Conservation (phyloP, 2,888 invertebrate genomes). For the Acanthosepion pharaonis region DNA sequence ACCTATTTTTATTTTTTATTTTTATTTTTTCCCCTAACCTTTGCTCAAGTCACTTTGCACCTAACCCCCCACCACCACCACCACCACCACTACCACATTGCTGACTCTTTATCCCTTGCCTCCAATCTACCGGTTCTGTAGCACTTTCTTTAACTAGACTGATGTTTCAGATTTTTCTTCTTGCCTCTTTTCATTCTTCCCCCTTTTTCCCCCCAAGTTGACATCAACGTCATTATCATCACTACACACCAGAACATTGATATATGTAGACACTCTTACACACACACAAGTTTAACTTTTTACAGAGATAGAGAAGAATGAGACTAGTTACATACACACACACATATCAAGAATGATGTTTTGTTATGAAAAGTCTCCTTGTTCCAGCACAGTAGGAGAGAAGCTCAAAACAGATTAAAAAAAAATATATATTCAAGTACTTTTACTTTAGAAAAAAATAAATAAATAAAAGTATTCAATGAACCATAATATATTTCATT, state of each 20-base stretch:
- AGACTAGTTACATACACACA: background rate
- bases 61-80: too few relatives aligned
- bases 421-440: too few relatives aligned
- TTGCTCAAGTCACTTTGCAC: background rate
- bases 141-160: background rate
- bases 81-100: background rate
- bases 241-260: background rate
- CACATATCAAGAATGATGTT: background rate
- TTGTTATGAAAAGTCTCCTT: background rate
- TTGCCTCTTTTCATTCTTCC: background rate
- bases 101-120: background rate
- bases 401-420: too few relatives aligned
- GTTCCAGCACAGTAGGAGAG: background rate
- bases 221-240: background rate
- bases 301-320: background rate
- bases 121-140: background rate
- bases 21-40: background rate
- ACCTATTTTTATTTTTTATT: background rate
- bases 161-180: slow-evolving; percentile 1
- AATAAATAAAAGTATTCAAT: too few relatives aligned
- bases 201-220: background rate
- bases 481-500: too few relatives aligned
- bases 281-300: background rate
- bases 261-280: background rate
- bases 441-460: too few relatives aligned